Evolutionary conservation across 2,113 vertebrate genomes (phyloP).

Genomic region (Malurus elegans): DNA sequence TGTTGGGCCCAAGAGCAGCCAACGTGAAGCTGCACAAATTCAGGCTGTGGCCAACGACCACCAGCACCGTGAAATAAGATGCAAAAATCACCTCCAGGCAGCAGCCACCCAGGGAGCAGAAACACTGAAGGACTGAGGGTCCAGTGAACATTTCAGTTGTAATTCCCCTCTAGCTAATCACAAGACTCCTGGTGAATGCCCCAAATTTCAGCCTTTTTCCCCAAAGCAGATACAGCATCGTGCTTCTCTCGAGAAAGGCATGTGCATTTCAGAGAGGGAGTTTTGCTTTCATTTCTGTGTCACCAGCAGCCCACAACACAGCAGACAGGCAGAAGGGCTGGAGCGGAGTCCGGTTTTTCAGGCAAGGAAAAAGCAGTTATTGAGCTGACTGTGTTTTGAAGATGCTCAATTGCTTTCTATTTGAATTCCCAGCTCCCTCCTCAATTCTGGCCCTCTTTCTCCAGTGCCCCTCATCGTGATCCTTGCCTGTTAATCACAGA

Average conservation of each 20-base stretch:
- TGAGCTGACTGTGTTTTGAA: not conserved
- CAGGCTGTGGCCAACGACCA: not conserved
- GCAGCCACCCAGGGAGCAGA: not conserved
- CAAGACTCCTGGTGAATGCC: not conserved
- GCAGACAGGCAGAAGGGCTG: not conserved
- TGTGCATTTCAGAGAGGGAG: not conserved
- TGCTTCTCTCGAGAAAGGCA: not conserved
- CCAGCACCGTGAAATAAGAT: not conserved
- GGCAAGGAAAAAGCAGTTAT: not conserved
- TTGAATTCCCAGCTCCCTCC: not conserved
- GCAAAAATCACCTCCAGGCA: not conserved
- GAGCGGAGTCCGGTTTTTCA: not conserved
- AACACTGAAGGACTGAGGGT: not conserved
- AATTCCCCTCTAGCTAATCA: not conserved
- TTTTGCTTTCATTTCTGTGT: not conserved
- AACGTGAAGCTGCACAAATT: not conserved
- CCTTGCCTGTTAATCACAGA: not conserved
- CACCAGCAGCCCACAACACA: not conserved
- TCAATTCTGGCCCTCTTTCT: not conserved
- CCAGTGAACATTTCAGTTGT: not conserved
- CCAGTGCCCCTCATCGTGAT: not conserved
- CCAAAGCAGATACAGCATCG: fast-evolving
- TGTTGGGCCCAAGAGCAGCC: not conserved
- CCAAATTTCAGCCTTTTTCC: not conserved
- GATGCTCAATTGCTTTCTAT: fast-evolving